phyloP scores from a whole-genome alignment of 1,140 invertebrate genomes.

The Bombus soroeensis region DNA sequence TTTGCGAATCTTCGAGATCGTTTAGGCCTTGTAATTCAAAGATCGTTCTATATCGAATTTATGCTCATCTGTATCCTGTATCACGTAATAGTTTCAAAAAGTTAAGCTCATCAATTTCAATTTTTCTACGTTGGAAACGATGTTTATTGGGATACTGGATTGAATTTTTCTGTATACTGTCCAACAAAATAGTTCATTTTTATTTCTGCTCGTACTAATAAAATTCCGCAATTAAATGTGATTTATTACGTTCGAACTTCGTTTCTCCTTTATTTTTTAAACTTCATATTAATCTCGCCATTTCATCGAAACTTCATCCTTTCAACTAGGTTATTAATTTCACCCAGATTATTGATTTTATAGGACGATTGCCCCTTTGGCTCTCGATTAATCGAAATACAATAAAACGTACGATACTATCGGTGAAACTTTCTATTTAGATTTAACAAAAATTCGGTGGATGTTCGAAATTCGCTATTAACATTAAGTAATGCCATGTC shows the following conservation, averaged over 20 bases:
- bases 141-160: neutral
- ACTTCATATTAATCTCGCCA: no score
- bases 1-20: neutral
- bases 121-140: neutral
- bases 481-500: no score
- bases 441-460: no score
- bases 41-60: neutral
- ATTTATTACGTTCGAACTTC: neutral
- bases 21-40: neutral
- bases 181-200: neutral
- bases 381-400: no score
- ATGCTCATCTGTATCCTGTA: neutral
- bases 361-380: no score
- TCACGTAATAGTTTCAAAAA: neutral
- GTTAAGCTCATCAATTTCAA: neutral
- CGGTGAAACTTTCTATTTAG: no score
- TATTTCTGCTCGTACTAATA: neutral
- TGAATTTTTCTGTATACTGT: neutral
- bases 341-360: neutral
- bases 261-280: neutral
- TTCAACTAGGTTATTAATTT: neutral
- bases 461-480: no score
- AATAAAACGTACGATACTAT: no score
- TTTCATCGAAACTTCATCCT: neutral
- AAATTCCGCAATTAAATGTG: neutral